Base-by-base conservation (phyloP, 64 coral and sea anemone species). In the Platygyra sinensis region DNA sequence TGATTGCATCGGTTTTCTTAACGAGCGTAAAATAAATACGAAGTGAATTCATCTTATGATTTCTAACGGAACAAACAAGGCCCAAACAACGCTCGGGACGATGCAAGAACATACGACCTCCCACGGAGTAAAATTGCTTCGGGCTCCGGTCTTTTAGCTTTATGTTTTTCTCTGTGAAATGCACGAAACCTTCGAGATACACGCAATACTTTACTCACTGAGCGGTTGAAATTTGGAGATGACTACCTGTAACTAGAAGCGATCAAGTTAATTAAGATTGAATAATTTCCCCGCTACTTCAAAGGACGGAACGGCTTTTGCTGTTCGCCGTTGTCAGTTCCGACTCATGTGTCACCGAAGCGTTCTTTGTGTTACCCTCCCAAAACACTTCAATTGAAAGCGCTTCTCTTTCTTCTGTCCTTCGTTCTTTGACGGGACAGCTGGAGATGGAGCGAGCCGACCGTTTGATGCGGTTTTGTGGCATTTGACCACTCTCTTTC, bases 391-490 rank as follows among this genome's bases (percentile, higher is more conserved):
- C 36, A 85, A 69, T 71, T 71, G 64, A 20, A 71, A 18, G 31
- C 81, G 24, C 22, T 85, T 85, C 11, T 14, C 81, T 71, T 85
- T 85, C 33, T 52, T 52, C 81, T n/a, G 20, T 17, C 13, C 36
- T 27, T 52, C 11, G 62, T 69, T 52, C 81, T 85, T 85, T 85
- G 81, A 72, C 81, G 24, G 81, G 63, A 72, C 81, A 85, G 81
- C 81, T 85, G 81, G 81, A 72, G 81, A 51, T 63, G 9, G 38
- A 71, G 63, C 65, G 67, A 72, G 38, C 62, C 81, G 81, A 39
- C 60, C 81, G 62, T 85, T 85, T 85, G 60, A 71, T 85, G 81
- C 81, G 81, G 81, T 85, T 83, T 85, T 85, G 64, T 71, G 81
- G 81, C 81, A 72, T 85, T 85, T 72, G 81, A 85, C 81, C 60